Evolutionary conservation across 2,797 vertebrate genomes (phyloP), one percentile per base, ranked within the genome.

Genomic region (Pseudochaenichthys georgianus): DNA sequence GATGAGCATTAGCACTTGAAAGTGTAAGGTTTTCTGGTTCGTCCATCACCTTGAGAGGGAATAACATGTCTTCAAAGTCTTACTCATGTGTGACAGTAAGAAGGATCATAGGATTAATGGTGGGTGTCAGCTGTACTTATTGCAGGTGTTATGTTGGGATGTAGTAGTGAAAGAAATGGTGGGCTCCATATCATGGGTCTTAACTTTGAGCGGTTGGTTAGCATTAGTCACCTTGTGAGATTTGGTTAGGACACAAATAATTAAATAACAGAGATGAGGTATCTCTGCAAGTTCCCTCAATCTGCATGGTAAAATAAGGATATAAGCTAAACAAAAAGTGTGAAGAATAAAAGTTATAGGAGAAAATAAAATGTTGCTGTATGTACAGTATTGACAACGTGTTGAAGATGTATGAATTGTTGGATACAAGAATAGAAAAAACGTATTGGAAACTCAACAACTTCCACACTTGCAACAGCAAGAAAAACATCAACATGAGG

Each of bases 31-130:
- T 76, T 60, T 61, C 58, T 70, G 19, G 46, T 68, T 72, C 71
- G 17, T 72, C 50, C n/a, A 45, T 66, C 64, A 65, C 70, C 42
- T 10, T 73, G 69, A 80, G 50, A 79, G 55, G 62, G 79, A 67
- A 79, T 72, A 83, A 81, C 62, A 75, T 83, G 81, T 69, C 82
- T 74, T 72, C 51, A 59, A 81, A 79, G 71, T 82, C 60, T 64
- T 83, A 85, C 76, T 74, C 61, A 41, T 68, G 81, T 80, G 88
- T 88, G 87, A 88, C 87, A 88, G 72, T 80, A 83, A 90, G 85
- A 81, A 65, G 84, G 80, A 87, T 85, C 74, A 78, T 69, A 28
- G 64, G 84, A 87, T 91, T 88, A 88, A 86, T 87, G 59, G 58
- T 7, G 74, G 69, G 38, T 85, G 77, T 84, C 78, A 67, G 82